phyloP scores from a whole-genome alignment of 1,140 invertebrate genomes.

The Plodia interpunctella region DNA sequence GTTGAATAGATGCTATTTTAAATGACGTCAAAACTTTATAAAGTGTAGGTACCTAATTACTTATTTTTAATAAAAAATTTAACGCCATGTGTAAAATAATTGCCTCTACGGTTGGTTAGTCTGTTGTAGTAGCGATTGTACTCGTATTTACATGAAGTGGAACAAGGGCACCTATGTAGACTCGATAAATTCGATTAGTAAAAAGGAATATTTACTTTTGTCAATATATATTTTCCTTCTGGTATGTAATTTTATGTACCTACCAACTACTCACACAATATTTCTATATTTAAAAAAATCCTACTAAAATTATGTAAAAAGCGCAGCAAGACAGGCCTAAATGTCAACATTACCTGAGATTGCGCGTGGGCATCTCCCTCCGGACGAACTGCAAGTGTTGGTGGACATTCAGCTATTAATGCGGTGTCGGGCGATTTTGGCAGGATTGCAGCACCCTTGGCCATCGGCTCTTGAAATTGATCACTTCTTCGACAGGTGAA shows the following conservation, averaged over 20 bases:
- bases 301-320: background rate
- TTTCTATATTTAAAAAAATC: too few relatives aligned
- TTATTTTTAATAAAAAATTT: background rate
- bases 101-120: too few relatives aligned
- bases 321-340: too few relatives aligned
- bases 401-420: background rate
- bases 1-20: conserved; percentile 2
- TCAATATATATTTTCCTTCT: too few relatives aligned
- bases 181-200: too few relatives aligned
- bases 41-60: background rate
- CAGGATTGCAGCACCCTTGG: conserved; percentile 36
- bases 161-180: too few relatives aligned
- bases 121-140: too few relatives aligned
- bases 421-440: conserved; percentile 30
- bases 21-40: background rate
- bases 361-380: conserved; percentile 39
- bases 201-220: too few relatives aligned
- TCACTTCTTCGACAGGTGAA: conserved; percentile 29
- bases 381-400: conserved; percentile 23
- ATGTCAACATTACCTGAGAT: conserved; percentile 15
- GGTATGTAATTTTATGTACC: too few relatives aligned
- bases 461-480: conserved; percentile 28
- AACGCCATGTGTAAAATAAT: too few relatives aligned
- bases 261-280: too few relatives aligned
- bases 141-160: too few relatives aligned